Evolutionary conservation across 1,140 invertebrate genomes (phyloP).

Genomic region (Drosophila leontia): DNA sequence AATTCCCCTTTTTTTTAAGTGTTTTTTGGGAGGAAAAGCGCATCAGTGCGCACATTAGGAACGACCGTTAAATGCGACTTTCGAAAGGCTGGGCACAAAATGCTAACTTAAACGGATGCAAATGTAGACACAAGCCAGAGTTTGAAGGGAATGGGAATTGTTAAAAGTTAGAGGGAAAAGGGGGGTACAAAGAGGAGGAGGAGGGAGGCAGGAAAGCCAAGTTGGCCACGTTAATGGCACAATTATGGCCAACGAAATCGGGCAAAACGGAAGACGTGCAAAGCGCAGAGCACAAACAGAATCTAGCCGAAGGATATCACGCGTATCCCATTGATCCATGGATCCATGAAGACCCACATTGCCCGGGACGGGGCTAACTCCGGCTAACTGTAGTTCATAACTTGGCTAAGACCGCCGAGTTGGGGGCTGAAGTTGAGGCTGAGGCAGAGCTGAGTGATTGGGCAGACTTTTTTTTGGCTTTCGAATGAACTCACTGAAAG

Average conservation of each 20-base stretch:
- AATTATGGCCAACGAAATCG: constrained; percentile 77
- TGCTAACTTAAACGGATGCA: constrained; percentile 70
- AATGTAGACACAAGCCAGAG: constrained; percentile 78
- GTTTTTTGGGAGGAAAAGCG: constrained; percentile 51
- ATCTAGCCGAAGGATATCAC: constrained; percentile 84
- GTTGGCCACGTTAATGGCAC: constrained; percentile 74
- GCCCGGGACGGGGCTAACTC: constrained; percentile 34
- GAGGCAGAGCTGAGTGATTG: constrained; percentile 66
- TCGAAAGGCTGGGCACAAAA: constrained; percentile 60
- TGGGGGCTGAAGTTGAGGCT: neutral
- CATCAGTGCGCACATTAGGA: constrained; percentile 77
- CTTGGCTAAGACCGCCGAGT: constrained; percentile 41
- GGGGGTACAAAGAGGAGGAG: no score
- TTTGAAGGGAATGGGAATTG: constrained; percentile 2
- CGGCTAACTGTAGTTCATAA: constrained; percentile 81
- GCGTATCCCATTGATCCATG: constrained; percentile 85
- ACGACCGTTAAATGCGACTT: constrained; percentile 77
- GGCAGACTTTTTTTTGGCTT: constrained; percentile 55
- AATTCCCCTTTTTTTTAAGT: constrained; percentile 5
- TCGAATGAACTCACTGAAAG: constrained; percentile 11
- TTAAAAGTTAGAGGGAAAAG: neutral
- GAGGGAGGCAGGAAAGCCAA: constrained; percentile 13
- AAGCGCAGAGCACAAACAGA: constrained; percentile 66
- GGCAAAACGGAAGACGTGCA: constrained; percentile 78
- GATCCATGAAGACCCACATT: constrained; percentile 83